A percentile compares a stretch with the other conserved stretches of the same genome.
phyloP scores from a whole-genome alignment of 2,797 vertebrate genomes.

The Lateolabrax maculatus region DNA sequence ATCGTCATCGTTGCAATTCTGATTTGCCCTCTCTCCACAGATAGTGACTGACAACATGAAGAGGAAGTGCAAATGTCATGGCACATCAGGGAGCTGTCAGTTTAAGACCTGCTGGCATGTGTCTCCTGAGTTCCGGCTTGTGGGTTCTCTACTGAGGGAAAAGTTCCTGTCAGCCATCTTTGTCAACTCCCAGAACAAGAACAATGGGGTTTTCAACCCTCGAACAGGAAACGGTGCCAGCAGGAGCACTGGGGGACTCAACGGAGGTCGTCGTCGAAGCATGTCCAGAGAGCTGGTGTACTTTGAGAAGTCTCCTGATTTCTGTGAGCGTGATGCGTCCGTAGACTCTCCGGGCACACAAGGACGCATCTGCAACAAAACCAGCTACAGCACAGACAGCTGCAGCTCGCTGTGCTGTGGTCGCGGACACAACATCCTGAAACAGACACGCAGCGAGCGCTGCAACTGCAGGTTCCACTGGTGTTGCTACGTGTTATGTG shows the following conservation, averaged over 20 bases:
- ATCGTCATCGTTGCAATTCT: not conserved
- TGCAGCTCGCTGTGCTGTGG: constrained; percentile 94
- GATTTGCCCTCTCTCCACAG: constrained; percentile 76
- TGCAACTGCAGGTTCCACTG: constrained; percentile 95
- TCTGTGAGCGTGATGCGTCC: constrained; percentile 88
- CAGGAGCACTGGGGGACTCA: constrained; percentile 51
- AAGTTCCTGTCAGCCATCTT: constrained; percentile 91
- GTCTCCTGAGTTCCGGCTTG: constrained; percentile 91
- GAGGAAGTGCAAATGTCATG: constrained; percentile 94
- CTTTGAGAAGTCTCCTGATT: constrained; percentile 95
- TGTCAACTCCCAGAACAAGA: constrained; percentile 94
- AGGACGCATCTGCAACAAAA: constrained; percentile 88
- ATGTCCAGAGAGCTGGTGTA: constrained; percentile 92
- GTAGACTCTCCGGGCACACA: constrained; percentile 91
- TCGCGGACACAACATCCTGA: constrained; percentile 93
- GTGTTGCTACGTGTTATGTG: constrained; percentile 96
- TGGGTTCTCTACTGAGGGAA: constrained; percentile 89
- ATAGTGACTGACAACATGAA: constrained; percentile 94
- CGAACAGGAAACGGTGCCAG: constrained; percentile 75
- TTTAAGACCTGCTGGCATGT: constrained; percentile 96
- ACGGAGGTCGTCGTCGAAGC: constrained; percentile 79
- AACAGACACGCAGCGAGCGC: constrained; percentile 90
- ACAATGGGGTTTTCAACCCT: constrained; percentile 92
- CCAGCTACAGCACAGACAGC: constrained; percentile 87
- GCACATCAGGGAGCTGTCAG: constrained; percentile 95